Evolutionary conservation across 2,113 vertebrate genomes (phyloP).

Genomic region (Theristicus caerulescens): DNA sequence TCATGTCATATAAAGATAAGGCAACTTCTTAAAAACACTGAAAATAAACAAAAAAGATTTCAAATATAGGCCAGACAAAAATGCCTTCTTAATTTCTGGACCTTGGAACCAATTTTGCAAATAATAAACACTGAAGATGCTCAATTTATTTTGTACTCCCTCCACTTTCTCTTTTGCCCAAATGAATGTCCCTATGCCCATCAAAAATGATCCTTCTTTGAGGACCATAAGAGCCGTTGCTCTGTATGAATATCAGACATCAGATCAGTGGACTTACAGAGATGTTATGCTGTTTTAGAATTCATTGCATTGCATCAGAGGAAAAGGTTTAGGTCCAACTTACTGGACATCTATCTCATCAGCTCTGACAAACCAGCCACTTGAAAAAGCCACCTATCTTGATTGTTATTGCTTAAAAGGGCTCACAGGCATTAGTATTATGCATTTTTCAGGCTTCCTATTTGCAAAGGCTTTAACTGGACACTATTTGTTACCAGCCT

Average conservation of each 20-base stretch:
- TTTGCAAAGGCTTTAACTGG: background rate
- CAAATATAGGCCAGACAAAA: background rate
- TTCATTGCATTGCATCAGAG: background rate
- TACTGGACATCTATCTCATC: background rate
- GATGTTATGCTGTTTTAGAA: background rate
- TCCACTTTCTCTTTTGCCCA: background rate
- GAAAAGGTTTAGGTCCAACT: background rate
- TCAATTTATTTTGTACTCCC: background rate
- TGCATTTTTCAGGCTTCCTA: background rate
- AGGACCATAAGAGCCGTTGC: background rate
- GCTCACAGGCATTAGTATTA: background rate
- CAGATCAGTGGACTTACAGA: background rate
- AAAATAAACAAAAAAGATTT: background rate
- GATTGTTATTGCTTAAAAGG: conserved; percentile 3
- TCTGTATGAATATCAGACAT: background rate
- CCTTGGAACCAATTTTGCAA: background rate
- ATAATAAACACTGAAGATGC: background rate
- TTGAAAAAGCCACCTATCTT: background rate
- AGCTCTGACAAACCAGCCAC: background rate
- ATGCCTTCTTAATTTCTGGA: background rate
- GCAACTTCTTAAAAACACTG: background rate
- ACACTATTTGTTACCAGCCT: background rate
- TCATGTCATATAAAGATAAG: background rate
- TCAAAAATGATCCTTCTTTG: background rate
- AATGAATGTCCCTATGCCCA: background rate